These are phyloP conservation scores for Platysternon megacephalum DNA, from an alignment of 2,113 vertebrate genomes.

Conservation along the genomic window DNA sequence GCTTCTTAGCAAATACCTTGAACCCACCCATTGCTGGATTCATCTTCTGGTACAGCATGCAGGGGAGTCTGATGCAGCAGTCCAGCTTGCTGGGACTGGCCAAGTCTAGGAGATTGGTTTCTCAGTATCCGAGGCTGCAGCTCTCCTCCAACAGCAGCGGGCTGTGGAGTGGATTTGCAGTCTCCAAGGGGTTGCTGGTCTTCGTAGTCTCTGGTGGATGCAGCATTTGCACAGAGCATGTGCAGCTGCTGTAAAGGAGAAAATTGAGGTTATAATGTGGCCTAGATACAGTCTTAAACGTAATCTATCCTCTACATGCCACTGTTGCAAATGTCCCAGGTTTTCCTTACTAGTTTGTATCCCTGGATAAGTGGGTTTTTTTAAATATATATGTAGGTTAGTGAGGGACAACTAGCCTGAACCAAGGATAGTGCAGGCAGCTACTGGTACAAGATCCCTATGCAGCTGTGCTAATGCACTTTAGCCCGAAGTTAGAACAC, in stretches of 20 bases:
- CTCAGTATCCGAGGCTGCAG: neutral
- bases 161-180: neutral
- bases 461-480: neutral
- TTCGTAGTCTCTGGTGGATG: neutral
- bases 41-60: neutral
- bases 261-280: neutral
- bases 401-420: neutral
- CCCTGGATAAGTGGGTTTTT: neutral
- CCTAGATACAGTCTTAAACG: neutral
- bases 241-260: neutral
- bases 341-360: neutral
- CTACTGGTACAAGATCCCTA: neutral
- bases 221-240: rapidly evolving
- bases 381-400: neutral
- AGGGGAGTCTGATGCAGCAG: neutral
- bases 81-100: neutral
- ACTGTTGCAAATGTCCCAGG: rapidly evolving
- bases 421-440: neutral
- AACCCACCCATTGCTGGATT: neutral
- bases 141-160: neutral
- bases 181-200: neutral
- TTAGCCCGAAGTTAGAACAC: neutral
- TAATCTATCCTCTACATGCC: neutral
- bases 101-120: neutral
- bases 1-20: neutral